A percentile compares a stretch with the other conserved stretches of the same genome.
phyloP scores from a whole-genome alignment of 2,888 invertebrate genomes.

The Chaetogeoica ovagalla region DNA sequence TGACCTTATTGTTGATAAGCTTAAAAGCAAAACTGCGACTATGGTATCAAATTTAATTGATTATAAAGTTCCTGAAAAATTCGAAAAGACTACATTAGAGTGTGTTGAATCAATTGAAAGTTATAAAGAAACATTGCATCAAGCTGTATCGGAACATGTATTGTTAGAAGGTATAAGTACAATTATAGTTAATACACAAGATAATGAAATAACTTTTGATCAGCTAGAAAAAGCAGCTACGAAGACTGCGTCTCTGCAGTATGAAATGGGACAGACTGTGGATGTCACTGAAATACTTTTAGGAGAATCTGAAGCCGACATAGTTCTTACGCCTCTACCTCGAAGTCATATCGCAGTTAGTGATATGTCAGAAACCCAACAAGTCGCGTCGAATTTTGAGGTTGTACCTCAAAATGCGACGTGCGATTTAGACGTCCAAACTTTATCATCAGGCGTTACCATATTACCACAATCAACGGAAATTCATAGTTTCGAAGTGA shows the following conservation, averaged over 20 bases:
- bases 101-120: slow-evolving; percentile 59
- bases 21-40: slow-evolving; percentile 1
- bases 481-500: slow-evolving; percentile 22
- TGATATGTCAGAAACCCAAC: slow-evolving; percentile 15
- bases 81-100: slow-evolving; percentile 62
- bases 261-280: slow-evolving; percentile 15
- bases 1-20: slow-evolving; percentile 13
- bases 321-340: background rate
- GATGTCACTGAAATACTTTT: slow-evolving; percentile 16
- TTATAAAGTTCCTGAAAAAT: slow-evolving; percentile 58
- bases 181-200: slow-evolving; percentile 59
- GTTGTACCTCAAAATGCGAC: background rate
- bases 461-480: slow-evolving; percentile 1
- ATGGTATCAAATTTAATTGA: slow-evolving; percentile 8
- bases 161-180: slow-evolving; percentile 58
- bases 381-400: slow-evolving; percentile 13
- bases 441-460: background rate
- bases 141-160: slow-evolving; percentile 18
- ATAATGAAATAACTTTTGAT: slow-evolving; percentile 58
- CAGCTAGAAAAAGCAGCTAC: background rate
- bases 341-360: background rate
- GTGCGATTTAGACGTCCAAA: background rate
- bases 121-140: background rate
- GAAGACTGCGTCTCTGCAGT: slow-evolving; percentile 15
- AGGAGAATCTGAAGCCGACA: slow-evolving; percentile 23